phyloP scores from a whole-genome alignment of 1,140 invertebrate species.

The Lepeophtheirus salmonis region DNA sequence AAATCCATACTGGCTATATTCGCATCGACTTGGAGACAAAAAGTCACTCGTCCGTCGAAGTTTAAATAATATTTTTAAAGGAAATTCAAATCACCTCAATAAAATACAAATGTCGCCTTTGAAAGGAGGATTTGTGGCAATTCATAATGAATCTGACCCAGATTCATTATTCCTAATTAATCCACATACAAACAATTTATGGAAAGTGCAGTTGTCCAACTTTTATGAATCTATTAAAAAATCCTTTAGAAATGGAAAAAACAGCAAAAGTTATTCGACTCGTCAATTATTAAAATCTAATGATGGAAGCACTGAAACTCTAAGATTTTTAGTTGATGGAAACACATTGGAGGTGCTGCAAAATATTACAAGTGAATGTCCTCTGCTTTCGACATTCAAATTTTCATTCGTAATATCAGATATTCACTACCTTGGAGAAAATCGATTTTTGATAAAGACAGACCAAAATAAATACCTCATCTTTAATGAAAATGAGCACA shows the following conservation, averaged over 20 bases:
- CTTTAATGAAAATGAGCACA: background rate
- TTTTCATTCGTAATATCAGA: background rate
- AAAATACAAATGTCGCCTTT: conserved; percentile 24
- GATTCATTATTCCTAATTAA: background rate
- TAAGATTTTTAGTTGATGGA: background rate
- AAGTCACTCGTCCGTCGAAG: background rate
- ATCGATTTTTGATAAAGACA: background rate
- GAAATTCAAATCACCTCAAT: background rate
- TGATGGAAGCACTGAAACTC: background rate
- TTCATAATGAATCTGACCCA: conserved; percentile 27
- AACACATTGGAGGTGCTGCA: background rate
- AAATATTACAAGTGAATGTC: background rate
- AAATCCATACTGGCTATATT: conserved; percentile 20
- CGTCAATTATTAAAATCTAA: background rate
- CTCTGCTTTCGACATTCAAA: background rate
- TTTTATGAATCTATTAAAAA: background rate
- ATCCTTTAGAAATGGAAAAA: background rate
- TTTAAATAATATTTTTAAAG: conserved; percentile 10
- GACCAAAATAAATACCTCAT: background rate
- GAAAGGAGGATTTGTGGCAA: conserved; percentile 24
- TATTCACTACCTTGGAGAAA: background rate
- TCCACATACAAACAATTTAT: background rate
- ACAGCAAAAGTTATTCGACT: background rate
- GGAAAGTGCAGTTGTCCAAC: background rate
- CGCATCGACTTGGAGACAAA: conserved; percentile 7